These are phyloP conservation scores for Peromyscus nudipes DNA, from an alignment of 2,797 vertebrate species.

Conservation along the genomic window DNA sequence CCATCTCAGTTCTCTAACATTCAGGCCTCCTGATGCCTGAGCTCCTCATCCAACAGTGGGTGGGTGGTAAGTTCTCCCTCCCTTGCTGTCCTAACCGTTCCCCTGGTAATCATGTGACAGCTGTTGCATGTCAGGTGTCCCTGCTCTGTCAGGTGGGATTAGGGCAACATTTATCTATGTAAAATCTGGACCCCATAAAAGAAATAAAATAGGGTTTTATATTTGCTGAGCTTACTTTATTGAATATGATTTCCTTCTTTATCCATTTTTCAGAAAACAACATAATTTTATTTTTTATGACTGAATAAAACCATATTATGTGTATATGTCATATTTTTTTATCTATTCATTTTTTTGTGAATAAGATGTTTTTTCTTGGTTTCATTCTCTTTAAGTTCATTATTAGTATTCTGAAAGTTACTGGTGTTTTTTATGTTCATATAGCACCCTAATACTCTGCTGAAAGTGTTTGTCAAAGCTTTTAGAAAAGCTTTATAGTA, in stretches of 20 bases:
- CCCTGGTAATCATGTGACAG: too few relatives aligned
- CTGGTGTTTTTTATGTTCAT: neutral
- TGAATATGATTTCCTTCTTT: neutral
- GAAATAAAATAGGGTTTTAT: neutral
- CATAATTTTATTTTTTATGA: too few relatives aligned
- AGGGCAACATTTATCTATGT: neutral
- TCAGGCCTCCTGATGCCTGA: too few relatives aligned
- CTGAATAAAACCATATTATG: neutral
- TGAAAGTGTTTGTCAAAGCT: neutral
- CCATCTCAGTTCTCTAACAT: too few relatives aligned
- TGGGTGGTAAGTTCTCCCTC: too few relatives aligned
- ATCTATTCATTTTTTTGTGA: neutral
- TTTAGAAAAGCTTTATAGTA: neutral
- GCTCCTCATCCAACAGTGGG: too few relatives aligned
- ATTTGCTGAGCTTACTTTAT: neutral
- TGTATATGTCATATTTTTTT: neutral
- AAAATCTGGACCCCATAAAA: neutral
- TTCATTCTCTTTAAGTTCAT: neutral
- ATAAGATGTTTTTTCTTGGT: neutral
- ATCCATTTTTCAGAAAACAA: neutral
- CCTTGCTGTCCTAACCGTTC: too few relatives aligned
- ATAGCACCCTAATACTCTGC: neutral
- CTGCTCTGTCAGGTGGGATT: too few relatives aligned
- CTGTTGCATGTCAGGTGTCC: too few relatives aligned
- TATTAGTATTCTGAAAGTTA: neutral